Conservation (phyloP, 2,113 vertebrate species). For the Ammodytes marinus region DNA sequence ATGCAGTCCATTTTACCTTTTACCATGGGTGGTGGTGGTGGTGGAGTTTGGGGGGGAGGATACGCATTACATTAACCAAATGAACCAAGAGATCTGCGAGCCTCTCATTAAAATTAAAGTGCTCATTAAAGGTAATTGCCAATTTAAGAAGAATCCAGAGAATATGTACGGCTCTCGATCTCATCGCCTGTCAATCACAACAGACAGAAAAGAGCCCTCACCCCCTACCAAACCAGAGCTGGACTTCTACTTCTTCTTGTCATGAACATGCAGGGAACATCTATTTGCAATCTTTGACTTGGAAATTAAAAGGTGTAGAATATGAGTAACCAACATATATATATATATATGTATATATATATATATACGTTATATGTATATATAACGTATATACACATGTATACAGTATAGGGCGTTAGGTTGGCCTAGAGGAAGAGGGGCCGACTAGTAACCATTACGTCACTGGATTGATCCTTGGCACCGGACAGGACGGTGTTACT, state of each 20-base stretch:
- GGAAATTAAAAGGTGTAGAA: neutral
- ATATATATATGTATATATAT: no score
- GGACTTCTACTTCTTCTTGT: neutral
- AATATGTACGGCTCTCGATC: conserved; percentile 60
- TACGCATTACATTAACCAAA: conserved; percentile 59
- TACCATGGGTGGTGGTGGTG: neutral
- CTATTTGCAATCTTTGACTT: neutral
- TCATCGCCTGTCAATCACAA: conserved; percentile 54
- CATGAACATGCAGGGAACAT: neutral
- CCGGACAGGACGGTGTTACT: no score
- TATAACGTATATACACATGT: no score
- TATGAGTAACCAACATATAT: no score
- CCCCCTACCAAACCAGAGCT: neutral
- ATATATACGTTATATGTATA: no score
- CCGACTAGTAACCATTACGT: no score
- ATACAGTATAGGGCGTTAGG: no score
- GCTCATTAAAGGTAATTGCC: conserved; percentile 87
- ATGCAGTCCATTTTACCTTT: neutral
- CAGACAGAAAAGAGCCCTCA: neutral
- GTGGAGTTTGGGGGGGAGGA: conserved; percentile 4
- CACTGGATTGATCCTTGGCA: no score
- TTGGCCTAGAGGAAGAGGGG: no score
- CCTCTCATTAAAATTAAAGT: conserved; percentile 86
- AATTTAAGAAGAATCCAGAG: conserved; percentile 77
- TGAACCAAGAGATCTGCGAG: conserved; percentile 56